A percentile compares a stretch with the other conserved stretches of the same genome.
phyloP scores from a whole-genome alignment of 2,113 vertebrate genomes.

The Pontoporia blainvillei region DNA sequence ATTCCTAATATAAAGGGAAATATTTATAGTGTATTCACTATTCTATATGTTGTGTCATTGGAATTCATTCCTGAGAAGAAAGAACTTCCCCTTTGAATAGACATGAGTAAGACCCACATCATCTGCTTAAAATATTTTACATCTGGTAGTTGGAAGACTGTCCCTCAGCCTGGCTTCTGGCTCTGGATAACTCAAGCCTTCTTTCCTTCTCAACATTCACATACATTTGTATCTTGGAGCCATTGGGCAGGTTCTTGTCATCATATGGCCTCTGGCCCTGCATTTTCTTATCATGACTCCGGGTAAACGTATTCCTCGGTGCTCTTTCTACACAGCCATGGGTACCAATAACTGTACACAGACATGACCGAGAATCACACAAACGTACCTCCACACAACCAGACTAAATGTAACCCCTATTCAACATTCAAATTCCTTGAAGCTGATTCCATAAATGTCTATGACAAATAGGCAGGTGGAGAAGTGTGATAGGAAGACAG shows the following conservation, averaged over 20 bases:
- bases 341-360: not conserved
- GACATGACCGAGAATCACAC: not conserved
- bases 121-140: not conserved
- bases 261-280: not conserved
- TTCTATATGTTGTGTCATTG: not conserved
- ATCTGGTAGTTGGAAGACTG: not conserved
- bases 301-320: not conserved
- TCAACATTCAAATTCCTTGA: not conserved
- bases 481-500: not conserved
- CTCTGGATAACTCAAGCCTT: not conserved
- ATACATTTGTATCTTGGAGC: not conserved
- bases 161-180: not conserved
- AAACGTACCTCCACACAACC: not conserved
- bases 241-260: too few species aligned
- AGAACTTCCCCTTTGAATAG: not conserved
- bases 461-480: not conserved
- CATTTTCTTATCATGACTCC: too few species aligned
- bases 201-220: not conserved
- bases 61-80: not conserved
- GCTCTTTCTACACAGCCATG: rapidly evolving
- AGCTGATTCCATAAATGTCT: not conserved
- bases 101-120: not conserved
- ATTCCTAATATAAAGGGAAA: not conserved
- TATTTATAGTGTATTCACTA: not conserved
- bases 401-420: not conserved